Base-by-base conservation (phyloP, 2,888 invertebrate species). In the Aphodius sticticus region DNA sequence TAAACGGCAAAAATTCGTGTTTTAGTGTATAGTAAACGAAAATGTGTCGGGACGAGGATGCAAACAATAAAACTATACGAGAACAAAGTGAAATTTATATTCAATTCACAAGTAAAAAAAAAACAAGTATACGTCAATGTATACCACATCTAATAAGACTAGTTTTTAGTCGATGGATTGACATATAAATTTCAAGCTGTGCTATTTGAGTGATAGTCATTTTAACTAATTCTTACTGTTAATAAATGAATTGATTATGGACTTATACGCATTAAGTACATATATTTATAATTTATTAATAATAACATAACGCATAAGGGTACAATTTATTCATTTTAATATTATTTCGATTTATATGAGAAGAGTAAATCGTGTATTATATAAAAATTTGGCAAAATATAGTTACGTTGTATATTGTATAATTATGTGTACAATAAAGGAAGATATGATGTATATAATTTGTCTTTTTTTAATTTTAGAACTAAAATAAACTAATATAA, bases 381-480 rank as follows among this genome's bases (percentile, higher is more conserved):
- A 78, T 77, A 79, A 76, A 79, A 76, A 37, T 79, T 77, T 72
- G 69, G 35, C 76, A 80, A 37, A 74, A 75, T 81, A 81, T 84
- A 82, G 83, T 85, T 85, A 80, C 83, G 84, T 85, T 86, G 85
- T 85, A 85, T 85, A 85, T 85, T 85, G 84, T 86, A 86, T 83
- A 84, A 86, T 86, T 86, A 84, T 83, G 84, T 86, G 86, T 86
- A 86, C 81, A 85, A 86, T 85, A 84, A 86, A 86, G 82, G 81
- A 82, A 77, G 75, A 76, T 78, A 76, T 71, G 72, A 77, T 81
- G 70, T 77, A 78, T 76, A 53, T 35, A 74, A 35, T n/a, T 36
- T 74, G 37, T 74, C n/a, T 36, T 6, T 35, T 74, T 71, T 71
- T 71, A 26, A 71, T 71, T 71, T 16, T 26, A 26, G 26, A 26